Evolutionary conservation across 2,797 vertebrate genomes (phyloP).

Genomic region (Pantherophis vulpinus): DNA sequence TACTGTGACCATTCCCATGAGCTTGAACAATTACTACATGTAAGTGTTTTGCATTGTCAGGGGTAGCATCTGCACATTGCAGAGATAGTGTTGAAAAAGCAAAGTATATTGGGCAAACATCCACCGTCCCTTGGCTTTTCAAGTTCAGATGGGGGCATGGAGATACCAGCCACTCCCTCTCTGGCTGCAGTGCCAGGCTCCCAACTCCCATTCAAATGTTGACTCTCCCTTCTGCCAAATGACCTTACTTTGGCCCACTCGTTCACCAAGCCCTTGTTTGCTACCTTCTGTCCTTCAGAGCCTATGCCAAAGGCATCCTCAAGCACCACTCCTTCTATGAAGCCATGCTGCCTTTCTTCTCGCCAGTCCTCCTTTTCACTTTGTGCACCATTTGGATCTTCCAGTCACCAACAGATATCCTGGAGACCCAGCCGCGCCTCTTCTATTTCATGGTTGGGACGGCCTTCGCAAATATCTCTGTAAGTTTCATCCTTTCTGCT

Average conservation of each 20-base stretch:
- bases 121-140: neutral
- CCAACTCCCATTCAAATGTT: neutral
- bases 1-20: constrained; percentile 93
- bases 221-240: neutral
- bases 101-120: neutral
- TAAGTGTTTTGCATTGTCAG: constrained; percentile 63
- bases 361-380: constrained; percentile 86
- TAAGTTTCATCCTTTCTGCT: constrained; percentile 60
- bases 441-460: constrained; percentile 98
- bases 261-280: neutral
- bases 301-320: constrained; percentile 81
- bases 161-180: neutral
- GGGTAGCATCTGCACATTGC: too few relatives aligned
- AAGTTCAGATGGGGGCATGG: too few relatives aligned
- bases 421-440: constrained; percentile 85
- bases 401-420: constrained; percentile 80
- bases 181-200: neutral
- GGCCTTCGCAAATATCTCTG: constrained; percentile 93
- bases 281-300: constrained; percentile 70
- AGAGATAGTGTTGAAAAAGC: neutral
- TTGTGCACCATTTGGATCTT: constrained; percentile 86
- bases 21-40: constrained; percentile 90
- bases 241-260: too few relatives aligned
- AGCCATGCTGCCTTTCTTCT: constrained; percentile 88
- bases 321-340: constrained; percentile 90